Evolutionary conservation across 1,140 invertebrate genomes (phyloP).

Genomic region (Cyrtorhinus lividipennis): DNA sequence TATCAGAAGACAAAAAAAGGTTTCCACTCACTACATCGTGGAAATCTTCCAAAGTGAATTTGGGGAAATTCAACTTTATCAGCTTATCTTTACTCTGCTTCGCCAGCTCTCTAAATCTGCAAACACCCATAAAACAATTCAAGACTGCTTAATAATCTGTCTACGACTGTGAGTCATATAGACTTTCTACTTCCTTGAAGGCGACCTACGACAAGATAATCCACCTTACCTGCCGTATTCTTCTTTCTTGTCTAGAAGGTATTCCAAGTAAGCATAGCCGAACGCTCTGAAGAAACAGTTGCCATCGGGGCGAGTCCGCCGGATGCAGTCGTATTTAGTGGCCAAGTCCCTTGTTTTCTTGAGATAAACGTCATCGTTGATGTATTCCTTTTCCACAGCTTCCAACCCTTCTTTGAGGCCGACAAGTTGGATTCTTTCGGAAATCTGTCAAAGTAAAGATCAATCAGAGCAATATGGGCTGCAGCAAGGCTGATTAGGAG

Average conservation of each 20-base stretch:
- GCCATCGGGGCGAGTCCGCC: conserved; percentile 75
- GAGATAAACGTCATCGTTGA: conserved; percentile 69
- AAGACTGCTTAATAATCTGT: no score
- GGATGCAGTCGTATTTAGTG: conserved; percentile 58
- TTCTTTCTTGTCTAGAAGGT: conserved; percentile 63
- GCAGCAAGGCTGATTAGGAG: neutral
- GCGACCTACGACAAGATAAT: no score
- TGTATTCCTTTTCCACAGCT: conserved; percentile 63
- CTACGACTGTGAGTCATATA: no score
- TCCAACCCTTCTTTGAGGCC: conserved; percentile 53
- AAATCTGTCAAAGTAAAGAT: conserved; percentile 51
- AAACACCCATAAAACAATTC: no score
- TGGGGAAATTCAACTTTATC: conserved; percentile 75
- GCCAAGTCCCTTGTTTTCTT: conserved; percentile 67
- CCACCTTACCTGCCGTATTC: conserved; percentile 52
- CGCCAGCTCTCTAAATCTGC: conserved; percentile 63
- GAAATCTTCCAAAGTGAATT: conserved; percentile 97
- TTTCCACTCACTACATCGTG: conserved; percentile 85
- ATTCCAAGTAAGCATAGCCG: conserved; percentile 85
- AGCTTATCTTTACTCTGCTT: conserved; percentile 76
- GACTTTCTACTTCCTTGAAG: no score
- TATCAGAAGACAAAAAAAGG: no score
- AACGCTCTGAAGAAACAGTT: conserved; percentile 97
- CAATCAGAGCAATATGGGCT: no score
- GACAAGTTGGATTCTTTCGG: conserved; percentile 67